Evolutionary conservation across 2,113 vertebrate genomes (phyloP).

Genomic region (Dunckerocampus dactyliophorus): DNA sequence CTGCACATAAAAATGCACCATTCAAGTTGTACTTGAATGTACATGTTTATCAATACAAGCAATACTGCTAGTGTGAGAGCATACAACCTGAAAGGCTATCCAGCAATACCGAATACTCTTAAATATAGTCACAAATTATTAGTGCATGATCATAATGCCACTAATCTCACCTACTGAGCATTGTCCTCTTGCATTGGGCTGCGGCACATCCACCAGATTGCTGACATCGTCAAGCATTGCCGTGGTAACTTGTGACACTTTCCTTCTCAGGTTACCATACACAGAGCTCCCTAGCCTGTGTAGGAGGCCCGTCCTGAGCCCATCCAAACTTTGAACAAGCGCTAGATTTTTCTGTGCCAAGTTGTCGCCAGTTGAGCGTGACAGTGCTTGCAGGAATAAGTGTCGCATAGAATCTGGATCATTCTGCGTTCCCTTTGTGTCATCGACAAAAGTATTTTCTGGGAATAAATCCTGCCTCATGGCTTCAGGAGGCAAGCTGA

Average conservation of each 20-base stretch:
- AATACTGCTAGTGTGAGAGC: no score
- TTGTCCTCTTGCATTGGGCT: conserved; percentile 65
- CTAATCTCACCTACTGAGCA: conserved; percentile 77
- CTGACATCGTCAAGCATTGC: conserved; percentile 81
- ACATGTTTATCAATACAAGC: no score
- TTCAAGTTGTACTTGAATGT: no score
- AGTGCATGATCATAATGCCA: neutral
- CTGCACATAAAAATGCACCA: no score
- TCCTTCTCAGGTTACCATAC: conserved; percentile 77
- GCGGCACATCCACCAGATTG: conserved; percentile 74
- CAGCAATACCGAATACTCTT: no score
- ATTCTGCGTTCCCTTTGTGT: conserved; percentile 21
- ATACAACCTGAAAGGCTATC: no score
- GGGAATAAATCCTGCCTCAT: conserved; percentile 35
- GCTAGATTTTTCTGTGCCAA: conserved; percentile 64
- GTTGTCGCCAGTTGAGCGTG: conserved; percentile 62
- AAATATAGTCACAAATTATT: neutral
- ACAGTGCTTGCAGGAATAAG: conserved; percentile 76
- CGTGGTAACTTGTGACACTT: conserved; percentile 77
- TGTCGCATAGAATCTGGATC: conserved; percentile 61
- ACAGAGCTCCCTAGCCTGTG: conserved; percentile 80
- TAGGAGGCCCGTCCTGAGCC: conserved; percentile 72
- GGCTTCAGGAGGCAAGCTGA: conserved; percentile 67
- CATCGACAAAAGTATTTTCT: conserved; percentile 49
- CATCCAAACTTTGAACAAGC: conserved; percentile 77